These are phyloP conservation scores for Marmota flaviventris DNA, from an alignment of 2,113 vertebrate species.

Conservation along the genomic window DNA sequence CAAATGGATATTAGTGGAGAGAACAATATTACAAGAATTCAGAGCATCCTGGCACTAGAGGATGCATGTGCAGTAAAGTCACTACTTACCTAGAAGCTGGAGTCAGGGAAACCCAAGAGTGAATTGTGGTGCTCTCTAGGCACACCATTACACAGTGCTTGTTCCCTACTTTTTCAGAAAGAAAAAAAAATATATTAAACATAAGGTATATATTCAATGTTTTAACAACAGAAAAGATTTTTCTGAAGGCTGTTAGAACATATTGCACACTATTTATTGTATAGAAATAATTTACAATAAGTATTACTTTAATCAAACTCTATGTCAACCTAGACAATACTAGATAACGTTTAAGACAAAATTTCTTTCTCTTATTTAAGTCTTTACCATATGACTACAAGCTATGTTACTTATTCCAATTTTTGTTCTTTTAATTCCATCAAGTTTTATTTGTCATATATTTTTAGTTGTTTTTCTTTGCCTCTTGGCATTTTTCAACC, in stretches of 20 bases:
- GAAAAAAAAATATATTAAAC: background rate
- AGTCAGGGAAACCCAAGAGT: background rate
- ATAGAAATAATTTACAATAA: background rate
- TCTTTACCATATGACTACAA: background rate
- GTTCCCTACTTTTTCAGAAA: background rate
- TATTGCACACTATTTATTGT: background rate
- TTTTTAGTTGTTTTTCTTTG: background rate
- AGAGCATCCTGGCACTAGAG: background rate
- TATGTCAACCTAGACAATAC: background rate
- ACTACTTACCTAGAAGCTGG: background rate
- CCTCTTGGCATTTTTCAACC: background rate
- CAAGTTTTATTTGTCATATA: background rate
- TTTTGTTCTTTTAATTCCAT: background rate
- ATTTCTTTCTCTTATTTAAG: background rate
- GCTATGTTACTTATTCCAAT: background rate
- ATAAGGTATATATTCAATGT: background rate
- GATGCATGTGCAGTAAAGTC: background rate
- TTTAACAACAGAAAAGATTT: background rate
- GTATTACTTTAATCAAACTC: background rate
- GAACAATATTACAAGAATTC: background rate
- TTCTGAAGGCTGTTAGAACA: background rate
- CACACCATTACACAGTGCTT: background rate
- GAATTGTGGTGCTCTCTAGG: background rate
- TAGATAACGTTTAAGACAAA: background rate
- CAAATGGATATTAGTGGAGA: background rate